Percentiles rank a stretch among this genome's conserved stretches.
phyloP scores from a whole-genome alignment of 2,113 vertebrate genomes.

The Pao palembangensis region DNA sequence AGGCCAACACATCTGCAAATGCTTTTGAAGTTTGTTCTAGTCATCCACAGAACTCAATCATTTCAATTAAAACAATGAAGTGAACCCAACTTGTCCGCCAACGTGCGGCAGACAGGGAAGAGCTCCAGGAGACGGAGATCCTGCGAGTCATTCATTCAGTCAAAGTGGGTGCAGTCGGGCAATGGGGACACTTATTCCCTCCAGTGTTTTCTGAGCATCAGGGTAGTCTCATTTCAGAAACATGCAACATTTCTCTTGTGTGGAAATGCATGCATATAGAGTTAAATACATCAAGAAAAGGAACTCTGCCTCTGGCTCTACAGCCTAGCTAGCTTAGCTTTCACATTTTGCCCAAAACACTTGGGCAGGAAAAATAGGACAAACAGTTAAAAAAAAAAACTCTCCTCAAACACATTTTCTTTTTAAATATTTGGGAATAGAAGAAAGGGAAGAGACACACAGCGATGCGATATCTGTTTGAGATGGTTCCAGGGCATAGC shows the following conservation, averaged over 20 bases:
- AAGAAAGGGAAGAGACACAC: conserved; percentile 23
- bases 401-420: not conserved
- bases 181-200: conserved; percentile 13
- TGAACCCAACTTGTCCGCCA: conserved; percentile 31
- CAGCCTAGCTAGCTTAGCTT: conserved; percentile 15
- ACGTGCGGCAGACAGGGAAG: not conserved
- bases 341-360: not conserved
- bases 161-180: conserved; percentile 18
- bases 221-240: conserved; percentile 21
- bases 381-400: conserved; percentile 7
- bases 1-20: conserved; percentile 12
- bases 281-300: conserved; percentile 23
- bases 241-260: conserved; percentile 23
- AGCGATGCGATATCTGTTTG: conserved; percentile 28
- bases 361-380: not conserved
- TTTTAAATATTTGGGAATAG: conserved; percentile 3
- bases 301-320: conserved; percentile 21
- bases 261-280: conserved; percentile 34
- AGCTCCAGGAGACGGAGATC: conserved; percentile 14
- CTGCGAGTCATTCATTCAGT: conserved; percentile 10
- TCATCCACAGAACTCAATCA: conserved; percentile 27
- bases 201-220: conserved; percentile 19
- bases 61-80: conserved; percentile 30
- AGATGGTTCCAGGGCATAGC: conserved; percentile 30
- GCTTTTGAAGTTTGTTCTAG: conserved; percentile 40